Base-by-base conservation (phyloP, 2,797 vertebrate species). In the Phataginus tetradactyla region DNA sequence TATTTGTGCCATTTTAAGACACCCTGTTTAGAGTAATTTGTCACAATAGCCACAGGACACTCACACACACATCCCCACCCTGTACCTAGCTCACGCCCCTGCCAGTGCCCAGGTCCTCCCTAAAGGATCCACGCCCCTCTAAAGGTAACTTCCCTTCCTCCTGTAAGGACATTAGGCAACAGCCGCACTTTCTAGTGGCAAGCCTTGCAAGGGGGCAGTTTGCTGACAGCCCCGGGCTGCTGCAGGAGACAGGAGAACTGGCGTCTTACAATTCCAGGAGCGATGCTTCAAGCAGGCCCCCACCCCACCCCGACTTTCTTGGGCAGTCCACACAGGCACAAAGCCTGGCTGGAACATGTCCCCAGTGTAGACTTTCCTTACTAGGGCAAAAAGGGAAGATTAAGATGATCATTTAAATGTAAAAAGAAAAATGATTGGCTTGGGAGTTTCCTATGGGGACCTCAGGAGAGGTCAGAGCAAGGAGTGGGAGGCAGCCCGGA, bases 21-120 rank as follows among this genome's bases (percentile, higher is more conserved):
- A 5, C 86, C 4, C 0, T 21, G 59, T 39, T 37, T 12, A 39
- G 25, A 5, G 59, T 14, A 0, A 29, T 21, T 49, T 57, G 14
- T n/a, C 5, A 11, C 1, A 9, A 14, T 49, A n/a, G 7, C 4
- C 5, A 23, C 11, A 3, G 17, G 69, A 71, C 25, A 12, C 0
- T 7, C 32, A 5, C 13, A 29, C 4, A 3, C 39, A 25, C 51
- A 49, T 20, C 10, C 51, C 8, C 4, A 20, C 34, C 39, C 27
- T 21, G 39, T 39, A 18, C 61, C 45, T 23, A 4, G 66, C 51
- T 69, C 39, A 13, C 2, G 0, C 64, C 51, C 37, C 49, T 34
- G 2, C 63, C 63, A 0, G 32, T 6, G 25, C 32, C n/a, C 45
- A 4, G 39, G 18, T 9, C 29, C 71, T 57, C 17, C 27, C 32